Evolutionary conservation across 2,888 invertebrate genomes (phyloP), one percentile per base, ranked within the genome.

Genomic region (Ecliptopera silaceata): DNA sequence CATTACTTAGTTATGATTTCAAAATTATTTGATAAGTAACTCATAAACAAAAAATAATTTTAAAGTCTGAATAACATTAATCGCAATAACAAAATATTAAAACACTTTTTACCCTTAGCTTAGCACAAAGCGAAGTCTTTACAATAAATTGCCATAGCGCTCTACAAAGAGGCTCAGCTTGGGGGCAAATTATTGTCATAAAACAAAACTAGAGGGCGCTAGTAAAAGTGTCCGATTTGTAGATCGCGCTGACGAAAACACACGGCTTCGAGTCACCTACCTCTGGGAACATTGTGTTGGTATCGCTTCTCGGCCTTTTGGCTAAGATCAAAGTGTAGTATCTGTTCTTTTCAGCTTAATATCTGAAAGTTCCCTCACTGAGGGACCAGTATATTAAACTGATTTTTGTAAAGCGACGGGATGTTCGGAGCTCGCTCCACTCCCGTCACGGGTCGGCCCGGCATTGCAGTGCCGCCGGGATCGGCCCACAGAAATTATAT

Each of bases 221-320:
- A 34, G 46, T 53, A 41, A 53, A 53, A 46, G 11, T 26, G 46
- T 17, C 4, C 44, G 1, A 2, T 32, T 39, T 52, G 20, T 52
- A 39, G 45, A 52, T 44, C 52, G 45, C 52, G 52, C 46, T 53
- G 46, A 53, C 53, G 53, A 53, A 53, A 53, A 46, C 53, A 11
- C 53, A 22, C 46, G 32, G 41, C 34, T 34, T n/a, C 0, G 12
- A 46, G 15, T 53, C 22, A 53, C 46, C 4, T 53, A 17, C 17
- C 41, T 53, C 22, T 3, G 41, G 13, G 12, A 31, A 34, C 11
- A 0, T 41, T 11, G 0, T 1, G 8, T 1, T 0, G 4, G 20
- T 53, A 53, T 53, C 53, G 53, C 53, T 53, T 53, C 53, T 53
- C 53, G 53, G 52, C 52, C 52, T 52, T 52, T 52, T 52, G 52